phyloP scores from a whole-genome alignment of 2,797 vertebrate genomes.

The Neosilurus mollespiculum region DNA sequence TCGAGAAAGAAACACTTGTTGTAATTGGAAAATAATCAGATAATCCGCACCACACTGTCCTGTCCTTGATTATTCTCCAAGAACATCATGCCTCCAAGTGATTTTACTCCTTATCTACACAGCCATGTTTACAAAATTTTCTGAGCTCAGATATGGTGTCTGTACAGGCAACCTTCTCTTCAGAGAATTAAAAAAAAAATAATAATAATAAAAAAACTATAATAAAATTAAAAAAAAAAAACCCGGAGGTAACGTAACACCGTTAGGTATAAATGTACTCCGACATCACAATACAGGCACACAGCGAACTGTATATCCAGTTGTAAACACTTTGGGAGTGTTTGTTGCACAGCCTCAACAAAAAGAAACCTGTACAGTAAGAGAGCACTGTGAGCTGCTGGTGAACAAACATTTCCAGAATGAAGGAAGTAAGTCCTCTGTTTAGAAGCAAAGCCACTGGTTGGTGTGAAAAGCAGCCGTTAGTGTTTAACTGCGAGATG shows the following conservation, averaged over 20 bases:
- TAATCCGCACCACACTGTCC: background rate
- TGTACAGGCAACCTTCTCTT: background rate
- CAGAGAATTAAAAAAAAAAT: too few species aligned
- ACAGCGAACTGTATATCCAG: background rate
- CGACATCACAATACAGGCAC: too few species aligned
- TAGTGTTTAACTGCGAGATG: slow-evolving; percentile 55
- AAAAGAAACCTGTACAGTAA: background rate
- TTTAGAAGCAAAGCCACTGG: slow-evolving; percentile 38
- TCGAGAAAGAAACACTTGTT: background rate
- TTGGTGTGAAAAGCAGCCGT: slow-evolving; percentile 44
- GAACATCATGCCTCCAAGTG: background rate
- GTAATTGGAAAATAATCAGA: background rate
- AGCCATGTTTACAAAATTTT: background rate
- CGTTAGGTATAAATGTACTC: background rate
- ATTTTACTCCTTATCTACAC: background rate
- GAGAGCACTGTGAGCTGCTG: background rate
- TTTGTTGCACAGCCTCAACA: background rate
- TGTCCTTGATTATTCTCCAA: background rate
- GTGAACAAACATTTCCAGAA: slow-evolving; percentile 12
- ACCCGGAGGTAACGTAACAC: background rate
- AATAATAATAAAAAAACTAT: too few species aligned
- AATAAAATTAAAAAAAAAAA: background rate
- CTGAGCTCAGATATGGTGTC: background rate
- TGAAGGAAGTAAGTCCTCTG: slow-evolving; percentile 49
- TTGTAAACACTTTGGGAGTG: background rate